Conservation (phyloP, 2,888 invertebrate species). For the Aspidiotus rigidus region DNA sequence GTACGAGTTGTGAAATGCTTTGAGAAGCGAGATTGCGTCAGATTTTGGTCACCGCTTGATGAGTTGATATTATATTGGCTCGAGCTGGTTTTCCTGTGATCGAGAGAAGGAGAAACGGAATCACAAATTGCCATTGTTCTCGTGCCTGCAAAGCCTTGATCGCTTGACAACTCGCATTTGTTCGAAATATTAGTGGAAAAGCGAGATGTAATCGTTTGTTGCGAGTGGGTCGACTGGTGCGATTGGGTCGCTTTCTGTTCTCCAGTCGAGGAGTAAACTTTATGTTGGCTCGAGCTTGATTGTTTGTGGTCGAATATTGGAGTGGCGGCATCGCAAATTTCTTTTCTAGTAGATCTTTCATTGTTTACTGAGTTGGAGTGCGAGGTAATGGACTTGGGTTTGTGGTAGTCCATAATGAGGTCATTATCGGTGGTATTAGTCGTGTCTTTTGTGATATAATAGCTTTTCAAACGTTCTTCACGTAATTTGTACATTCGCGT, state of each 20-base stretch:
- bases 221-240: neutral
- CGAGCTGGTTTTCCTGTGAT: too few relatives aligned
- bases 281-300: neutral
- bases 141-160: too few relatives aligned
- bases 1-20: too few relatives aligned
- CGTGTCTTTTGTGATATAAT: constrained; percentile 53
- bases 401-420: constrained; percentile 26
- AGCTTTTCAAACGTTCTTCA: constrained; percentile 65
- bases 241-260: neutral
- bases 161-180: neutral
- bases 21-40: too few relatives aligned
- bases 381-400: constrained; percentile 14
- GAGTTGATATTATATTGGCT: too few relatives aligned
- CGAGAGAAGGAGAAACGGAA: too few relatives aligned
- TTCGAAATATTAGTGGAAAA: neutral
- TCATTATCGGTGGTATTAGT: constrained; percentile 36
- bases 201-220: constrained; percentile 1
- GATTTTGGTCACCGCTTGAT: too few relatives aligned
- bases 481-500: constrained; percentile 74
- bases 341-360: constrained; percentile 64
- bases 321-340: constrained; percentile 67
- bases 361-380: constrained; percentile 64
- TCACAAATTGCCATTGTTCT: too few relatives aligned
- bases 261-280: neutral
- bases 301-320: constrained; percentile 53